These are phyloP conservation scores for Drosophila simulans DNA, from an alignment of 1,140 invertebrate species.

Conservation along the genomic window DNA sequence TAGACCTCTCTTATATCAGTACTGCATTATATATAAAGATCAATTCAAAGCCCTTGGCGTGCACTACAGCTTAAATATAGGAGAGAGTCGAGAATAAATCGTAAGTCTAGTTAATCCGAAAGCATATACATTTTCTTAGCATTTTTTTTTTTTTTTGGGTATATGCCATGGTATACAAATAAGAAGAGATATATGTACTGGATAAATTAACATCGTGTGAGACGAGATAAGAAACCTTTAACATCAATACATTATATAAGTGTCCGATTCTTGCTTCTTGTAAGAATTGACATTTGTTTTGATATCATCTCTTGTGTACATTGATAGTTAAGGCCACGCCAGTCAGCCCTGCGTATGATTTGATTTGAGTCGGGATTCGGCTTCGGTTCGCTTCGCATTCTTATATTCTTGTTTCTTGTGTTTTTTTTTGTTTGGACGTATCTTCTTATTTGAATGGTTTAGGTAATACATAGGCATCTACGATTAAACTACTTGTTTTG, in stretches of 20 bases:
- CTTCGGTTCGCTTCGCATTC: neutral
- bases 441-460: constrained; percentile 45
- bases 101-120: constrained; percentile 46
- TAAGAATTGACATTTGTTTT: constrained; percentile 74
- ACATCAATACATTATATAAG: constrained; percentile 29
- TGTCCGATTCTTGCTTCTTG: constrained; percentile 13
- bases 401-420: neutral
- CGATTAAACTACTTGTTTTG: constrained; percentile 23
- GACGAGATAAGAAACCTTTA: constrained; percentile 24
- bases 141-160: neutral
- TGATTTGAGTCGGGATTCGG: constrained; percentile 29
- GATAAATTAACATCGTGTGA: neutral
- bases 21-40: constrained; percentile 32
- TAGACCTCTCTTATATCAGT: constrained; percentile 46
- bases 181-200: neutral
- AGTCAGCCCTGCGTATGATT: constrained; percentile 43
- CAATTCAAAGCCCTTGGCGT: constrained; percentile 66
- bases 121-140: constrained; percentile 32
- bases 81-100: constrained; percentile 14
- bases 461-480: constrained; percentile 26
- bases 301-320: constrained; percentile 64
- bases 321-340: constrained; percentile 34
- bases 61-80: constrained; percentile 52
- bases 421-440: constrained; percentile 46
- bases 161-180: constrained; percentile 1